phyloP scores from a whole-genome alignment of 2,113 vertebrate species.

The Tylochromis polylepis region DNA sequence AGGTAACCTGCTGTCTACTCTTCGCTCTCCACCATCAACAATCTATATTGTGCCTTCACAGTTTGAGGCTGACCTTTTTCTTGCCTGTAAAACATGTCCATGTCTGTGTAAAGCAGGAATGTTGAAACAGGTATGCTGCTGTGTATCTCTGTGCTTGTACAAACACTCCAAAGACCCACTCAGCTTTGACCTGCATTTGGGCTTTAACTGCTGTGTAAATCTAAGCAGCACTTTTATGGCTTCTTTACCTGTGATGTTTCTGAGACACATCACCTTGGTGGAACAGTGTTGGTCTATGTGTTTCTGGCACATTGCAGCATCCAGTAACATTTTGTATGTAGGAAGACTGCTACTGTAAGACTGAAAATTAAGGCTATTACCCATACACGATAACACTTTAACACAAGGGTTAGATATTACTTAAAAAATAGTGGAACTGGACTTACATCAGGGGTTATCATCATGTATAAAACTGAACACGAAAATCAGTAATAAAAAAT shows the following conservation, averaged over 20 bases:
- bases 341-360: background rate
- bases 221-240: conserved; percentile 29
- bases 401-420: background rate
- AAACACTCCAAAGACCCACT: background rate
- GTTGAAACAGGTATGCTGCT: background rate
- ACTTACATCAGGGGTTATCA: background rate
- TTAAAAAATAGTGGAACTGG: background rate
- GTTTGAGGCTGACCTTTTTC: conserved; percentile 34
- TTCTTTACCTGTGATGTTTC: background rate
- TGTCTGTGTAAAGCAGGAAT: background rate
- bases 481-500: background rate
- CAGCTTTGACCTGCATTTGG: conserved; percentile 8
- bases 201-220: conserved; percentile 46
- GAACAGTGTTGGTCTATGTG: background rate
- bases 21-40: background rate
- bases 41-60: background rate
- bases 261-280: background rate
- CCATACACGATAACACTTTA: background rate
- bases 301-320: background rate
- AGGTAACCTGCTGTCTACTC: conserved; percentile 28
- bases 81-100: background rate
- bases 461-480: background rate
- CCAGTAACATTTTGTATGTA: background rate
- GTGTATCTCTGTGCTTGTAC: background rate
- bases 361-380: background rate